phyloP scores from a whole-genome alignment of 2,888 invertebrate genomes.

The Dorcus hopei region DNA sequence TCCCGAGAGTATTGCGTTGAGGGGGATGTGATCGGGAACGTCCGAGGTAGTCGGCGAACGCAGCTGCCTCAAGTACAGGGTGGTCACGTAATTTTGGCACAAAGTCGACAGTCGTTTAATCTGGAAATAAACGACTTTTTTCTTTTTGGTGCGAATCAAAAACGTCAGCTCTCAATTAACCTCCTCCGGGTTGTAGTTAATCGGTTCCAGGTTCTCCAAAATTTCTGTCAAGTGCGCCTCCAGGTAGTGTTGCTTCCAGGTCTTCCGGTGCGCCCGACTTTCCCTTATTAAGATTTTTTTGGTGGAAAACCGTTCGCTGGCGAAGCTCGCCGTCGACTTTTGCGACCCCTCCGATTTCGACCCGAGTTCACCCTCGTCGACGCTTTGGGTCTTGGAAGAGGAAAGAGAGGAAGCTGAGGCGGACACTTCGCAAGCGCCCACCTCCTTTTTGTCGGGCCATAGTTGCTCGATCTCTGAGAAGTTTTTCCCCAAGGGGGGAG shows the following conservation, averaged over 20 bases:
- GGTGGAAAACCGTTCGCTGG: neutral
- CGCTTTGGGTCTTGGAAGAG: neutral
- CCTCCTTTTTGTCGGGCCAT: slow-evolving; percentile 1
- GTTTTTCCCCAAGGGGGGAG: slow-evolving; percentile 20
- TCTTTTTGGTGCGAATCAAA: neutral
- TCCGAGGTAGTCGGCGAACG: slow-evolving; percentile 26
- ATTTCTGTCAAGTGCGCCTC: slow-evolving; percentile 40
- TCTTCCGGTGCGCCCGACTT: slow-evolving; percentile 13
- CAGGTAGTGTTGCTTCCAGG: slow-evolving; percentile 41
- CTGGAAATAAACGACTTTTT: slow-evolving; percentile 27
- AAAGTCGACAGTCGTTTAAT: slow-evolving; percentile 39
- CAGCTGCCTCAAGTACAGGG: slow-evolving; percentile 34
- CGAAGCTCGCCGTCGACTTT: neutral
- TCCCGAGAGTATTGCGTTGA: slow-evolving; percentile 36
- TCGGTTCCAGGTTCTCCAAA: slow-evolving; percentile 41
- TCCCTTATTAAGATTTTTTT: neutral
- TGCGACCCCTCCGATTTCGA: no score
- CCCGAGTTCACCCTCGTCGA: neutral
- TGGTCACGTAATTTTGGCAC: slow-evolving; percentile 35
- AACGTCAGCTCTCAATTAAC: slow-evolving; percentile 17
- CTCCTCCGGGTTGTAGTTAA: slow-evolving; percentile 40
- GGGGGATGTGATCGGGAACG: slow-evolving; percentile 35
- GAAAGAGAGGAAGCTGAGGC: neutral
- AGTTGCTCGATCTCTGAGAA: slow-evolving; percentile 15
- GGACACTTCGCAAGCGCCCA: neutral